Evolutionary conservation across 2,888 invertebrate species (phyloP).

Genomic region (Pammene aurita): DNA sequence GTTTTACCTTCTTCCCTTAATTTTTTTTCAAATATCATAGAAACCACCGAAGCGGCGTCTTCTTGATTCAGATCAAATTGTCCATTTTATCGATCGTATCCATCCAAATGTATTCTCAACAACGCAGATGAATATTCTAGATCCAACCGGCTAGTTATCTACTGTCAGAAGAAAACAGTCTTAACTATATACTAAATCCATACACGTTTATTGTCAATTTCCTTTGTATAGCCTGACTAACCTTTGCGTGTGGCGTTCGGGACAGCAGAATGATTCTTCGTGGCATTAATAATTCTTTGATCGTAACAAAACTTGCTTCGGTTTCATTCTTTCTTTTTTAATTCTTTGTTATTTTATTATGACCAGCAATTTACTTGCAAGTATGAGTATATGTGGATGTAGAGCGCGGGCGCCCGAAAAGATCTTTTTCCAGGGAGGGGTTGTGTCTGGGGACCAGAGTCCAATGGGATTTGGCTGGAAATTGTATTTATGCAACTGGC

Average conservation of each 20-base stretch:
- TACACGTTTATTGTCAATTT: background rate
- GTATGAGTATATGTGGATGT: background rate
- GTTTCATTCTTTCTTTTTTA: background rate
- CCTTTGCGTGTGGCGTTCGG: conserved; percentile 35
- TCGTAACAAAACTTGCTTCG: conserved; percentile 16
- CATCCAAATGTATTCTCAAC: conserved; percentile 26
- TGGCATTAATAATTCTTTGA: conserved; percentile 25
- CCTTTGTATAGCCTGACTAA: background rate
- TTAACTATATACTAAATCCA: background rate
- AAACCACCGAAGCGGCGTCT: too few relatives aligned
- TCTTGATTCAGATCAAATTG: background rate
- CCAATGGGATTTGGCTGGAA: too few relatives aligned
- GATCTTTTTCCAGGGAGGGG: too few relatives aligned
- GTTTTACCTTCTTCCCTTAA: too few relatives aligned
- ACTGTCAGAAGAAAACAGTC: background rate
- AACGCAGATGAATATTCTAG: conserved; percentile 37
- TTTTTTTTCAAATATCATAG: too few relatives aligned
- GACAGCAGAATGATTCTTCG: conserved; percentile 22
- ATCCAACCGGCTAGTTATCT: conserved; percentile 1
- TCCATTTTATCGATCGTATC: background rate
- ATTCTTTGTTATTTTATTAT: background rate
- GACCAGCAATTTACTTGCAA: background rate
- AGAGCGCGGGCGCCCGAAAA: too few relatives aligned
- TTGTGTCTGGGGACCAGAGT: too few relatives aligned
- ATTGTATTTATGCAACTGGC: too few relatives aligned